A percentile compares a stretch with the other conserved stretches of the same genome.
Conservation (phyloP, 2,888 invertebrate species). For the Ametastegia equiseti region DNA sequence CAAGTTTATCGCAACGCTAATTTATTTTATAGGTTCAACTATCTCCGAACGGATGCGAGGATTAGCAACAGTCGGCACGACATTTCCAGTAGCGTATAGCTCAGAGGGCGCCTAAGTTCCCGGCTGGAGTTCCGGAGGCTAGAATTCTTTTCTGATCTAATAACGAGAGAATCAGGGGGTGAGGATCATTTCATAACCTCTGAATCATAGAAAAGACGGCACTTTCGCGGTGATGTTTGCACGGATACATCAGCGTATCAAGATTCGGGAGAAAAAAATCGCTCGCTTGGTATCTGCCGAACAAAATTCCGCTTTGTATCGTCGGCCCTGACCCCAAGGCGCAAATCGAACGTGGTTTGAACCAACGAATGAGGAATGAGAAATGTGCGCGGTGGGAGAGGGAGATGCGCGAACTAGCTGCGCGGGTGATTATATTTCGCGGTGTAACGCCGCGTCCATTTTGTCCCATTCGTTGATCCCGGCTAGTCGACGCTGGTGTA, state of each 20-base stretch:
- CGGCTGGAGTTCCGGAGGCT: neutral
- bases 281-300: too few species aligned
- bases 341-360: slow-evolving; percentile 20
- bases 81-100: neutral
- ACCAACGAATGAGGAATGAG: slow-evolving; percentile 35
- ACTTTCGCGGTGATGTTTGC: neutral
- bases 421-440: slow-evolving; percentile 59
- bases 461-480: slow-evolving; percentile 68
- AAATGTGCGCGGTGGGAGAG: slow-evolving; percentile 26
- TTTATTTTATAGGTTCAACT: neutral
- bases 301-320: neutral
- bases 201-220: neutral
- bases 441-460: slow-evolving; percentile 65
- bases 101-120: neutral
- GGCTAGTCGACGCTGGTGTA: slow-evolving; percentile 72
- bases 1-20: neutral
- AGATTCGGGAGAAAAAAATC: too few species aligned
- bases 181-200: neutral
- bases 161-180: too few species aligned
- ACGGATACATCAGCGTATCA: neutral
- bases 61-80: neutral
- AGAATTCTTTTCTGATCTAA: too few species aligned
- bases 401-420: slow-evolving; percentile 58
- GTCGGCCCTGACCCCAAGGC: slow-evolving; percentile 14
- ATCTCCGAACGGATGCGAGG: too few species aligned